Conservation (phyloP, 2,113 vertebrate species). For the Sminthopsis crassicaudata region DNA sequence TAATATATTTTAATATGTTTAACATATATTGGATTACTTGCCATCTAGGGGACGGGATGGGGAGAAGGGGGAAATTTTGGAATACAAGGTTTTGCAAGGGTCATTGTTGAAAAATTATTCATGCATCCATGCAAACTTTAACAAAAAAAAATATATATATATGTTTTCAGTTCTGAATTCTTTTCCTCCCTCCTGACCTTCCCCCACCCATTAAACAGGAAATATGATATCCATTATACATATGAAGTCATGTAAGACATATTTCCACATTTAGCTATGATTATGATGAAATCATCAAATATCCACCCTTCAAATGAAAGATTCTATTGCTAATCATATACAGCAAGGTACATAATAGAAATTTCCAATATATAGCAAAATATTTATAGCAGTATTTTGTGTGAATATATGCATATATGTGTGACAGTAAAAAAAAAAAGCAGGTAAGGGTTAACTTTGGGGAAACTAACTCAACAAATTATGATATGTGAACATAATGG, state of each 20-base stretch:
- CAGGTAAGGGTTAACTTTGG: not conserved
- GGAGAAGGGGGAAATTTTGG: no score
- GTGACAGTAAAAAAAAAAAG: not conserved
- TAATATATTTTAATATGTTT: no score
- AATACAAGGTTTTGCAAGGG: no score
- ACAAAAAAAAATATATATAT: no score
- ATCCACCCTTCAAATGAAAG: not conserved
- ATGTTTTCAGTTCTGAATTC: not conserved
- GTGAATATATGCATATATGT: not conserved
- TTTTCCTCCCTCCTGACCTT: not conserved
- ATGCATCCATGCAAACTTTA: no score
- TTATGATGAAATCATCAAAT: not conserved
- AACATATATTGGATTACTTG: no score
- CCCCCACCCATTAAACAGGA: not conserved
- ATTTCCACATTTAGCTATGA: not conserved
- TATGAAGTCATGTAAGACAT: not conserved
- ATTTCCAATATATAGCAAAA: not conserved
- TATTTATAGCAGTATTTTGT: not conserved
- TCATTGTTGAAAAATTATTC: no score
- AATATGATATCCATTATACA: not conserved
- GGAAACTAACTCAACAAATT: not conserved
- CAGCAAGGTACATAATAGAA: not conserved
- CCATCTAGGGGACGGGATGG: no score
- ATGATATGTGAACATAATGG: not conserved
- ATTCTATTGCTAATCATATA: not conserved